phyloP scores from a whole-genome alignment of 2,888 invertebrate species.

The Sepioteuthis lessoniana region DNA sequence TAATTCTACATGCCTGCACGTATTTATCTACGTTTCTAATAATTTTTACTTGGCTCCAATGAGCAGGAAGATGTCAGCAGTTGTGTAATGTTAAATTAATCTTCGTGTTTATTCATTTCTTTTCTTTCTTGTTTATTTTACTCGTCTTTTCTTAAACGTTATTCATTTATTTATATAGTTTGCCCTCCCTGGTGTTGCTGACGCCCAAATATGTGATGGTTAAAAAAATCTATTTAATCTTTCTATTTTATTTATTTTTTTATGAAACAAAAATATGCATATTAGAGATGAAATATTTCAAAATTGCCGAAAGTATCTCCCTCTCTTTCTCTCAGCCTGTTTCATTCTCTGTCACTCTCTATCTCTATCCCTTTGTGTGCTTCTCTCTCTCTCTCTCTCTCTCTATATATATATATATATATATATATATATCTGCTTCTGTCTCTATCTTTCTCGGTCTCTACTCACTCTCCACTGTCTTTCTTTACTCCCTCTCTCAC shows the following conservation, averaged over 20 bases:
- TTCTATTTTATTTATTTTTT: neutral
- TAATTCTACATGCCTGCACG: neutral
- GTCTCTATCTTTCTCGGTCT: too few relatives aligned
- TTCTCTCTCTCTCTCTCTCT: too few relatives aligned
- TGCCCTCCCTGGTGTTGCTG: neutral
- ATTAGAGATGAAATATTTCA: neutral
- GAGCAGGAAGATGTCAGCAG: neutral
- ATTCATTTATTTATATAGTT: neutral
- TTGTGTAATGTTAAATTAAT: neutral
- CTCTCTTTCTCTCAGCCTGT: too few relatives aligned
- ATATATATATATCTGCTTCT: too few relatives aligned
- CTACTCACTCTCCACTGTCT: too few relatives aligned
- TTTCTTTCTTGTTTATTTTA: neutral
- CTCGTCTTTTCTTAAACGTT: neutral
- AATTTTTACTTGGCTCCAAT: neutral
- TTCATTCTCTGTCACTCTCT: too few relatives aligned
- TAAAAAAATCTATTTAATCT: neutral
- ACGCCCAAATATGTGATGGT: neutral
- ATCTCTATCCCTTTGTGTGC: too few relatives aligned
- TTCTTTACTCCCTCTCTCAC: too few relatives aligned
- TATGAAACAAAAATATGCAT: neutral
- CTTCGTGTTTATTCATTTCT: neutral
- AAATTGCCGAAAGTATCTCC: neutral
- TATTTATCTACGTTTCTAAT: neutral
- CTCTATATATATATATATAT: too few relatives aligned